Base-by-base conservation (phyloP, 2,888 invertebrate species). In the Hypercompe scribonia region DNA sequence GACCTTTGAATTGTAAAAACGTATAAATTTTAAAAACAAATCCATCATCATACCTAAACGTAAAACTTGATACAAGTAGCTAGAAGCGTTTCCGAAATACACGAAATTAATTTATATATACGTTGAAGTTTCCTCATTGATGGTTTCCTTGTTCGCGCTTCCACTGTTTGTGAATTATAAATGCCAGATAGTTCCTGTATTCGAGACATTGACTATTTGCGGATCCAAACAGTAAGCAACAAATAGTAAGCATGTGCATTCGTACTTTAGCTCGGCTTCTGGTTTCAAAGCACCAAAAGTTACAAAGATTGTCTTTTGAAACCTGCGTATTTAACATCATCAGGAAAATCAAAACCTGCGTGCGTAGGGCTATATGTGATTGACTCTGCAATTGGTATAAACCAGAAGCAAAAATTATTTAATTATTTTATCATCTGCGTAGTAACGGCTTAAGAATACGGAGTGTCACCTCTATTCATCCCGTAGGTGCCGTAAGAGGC, bases 151-250 rank as follows among this genome's bases (percentile, higher is more conserved):
- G n/a, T 54, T 54, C n/a, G 24, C 50, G 50, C n/a, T 54, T 54
- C 50, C 50, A 54, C n/a, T 54, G 11, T n/a, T 54, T n/a, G n/a
- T n/a, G 50, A 54, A 54, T 54, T 54, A 54, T 54, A 54, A 54
- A 54, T n/a, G n/a, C 10, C 24, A 50, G 24, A 50, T 24, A 50
- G 50, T 54, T 54, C 50, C 50, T 54, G 76, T 74, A 67, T 67
- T 69, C 64, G n/a, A 54, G 11, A n/a, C 24, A n/a, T n/a, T 7
- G 24, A 8, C 24, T 46, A 46, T 50, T 24, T 10, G 50, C 10
- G 24, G 24, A 50, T 24, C 7, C 46, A 7, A 8, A 50, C 18
- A 8, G 24, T 10, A 10, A 0, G 0, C 1, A n/a, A n/a, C n/a
- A n/a, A n/a, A n/a, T n/a, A n/a, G n/a, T 50, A 8, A 10, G 24